These are phyloP conservation scores for Drosophila sp. DNA, from an alignment of 1,140 invertebrate genomes.

Conservation along the genomic window DNA sequence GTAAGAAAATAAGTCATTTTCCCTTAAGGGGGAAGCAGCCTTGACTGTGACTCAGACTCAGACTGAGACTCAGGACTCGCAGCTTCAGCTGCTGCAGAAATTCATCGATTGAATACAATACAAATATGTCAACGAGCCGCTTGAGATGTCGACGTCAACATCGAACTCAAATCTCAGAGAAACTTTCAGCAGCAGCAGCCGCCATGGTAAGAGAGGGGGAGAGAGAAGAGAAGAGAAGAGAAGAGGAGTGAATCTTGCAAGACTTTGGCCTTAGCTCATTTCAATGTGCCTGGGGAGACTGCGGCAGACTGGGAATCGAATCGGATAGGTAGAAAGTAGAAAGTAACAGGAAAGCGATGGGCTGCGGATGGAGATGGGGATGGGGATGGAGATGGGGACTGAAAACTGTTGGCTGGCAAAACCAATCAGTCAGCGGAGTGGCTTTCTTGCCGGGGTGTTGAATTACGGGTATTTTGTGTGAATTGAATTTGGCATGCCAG, in stretches of 20 bases:
- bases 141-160: conserved; percentile 75
- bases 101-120: conserved; percentile 83
- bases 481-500: conserved; percentile 78
- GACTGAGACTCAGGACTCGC: background rate
- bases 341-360: background rate
- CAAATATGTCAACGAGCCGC: conserved; percentile 83
- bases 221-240: background rate
- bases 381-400: too few relatives aligned
- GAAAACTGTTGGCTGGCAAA: conserved; percentile 45
- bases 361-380: too few relatives aligned
- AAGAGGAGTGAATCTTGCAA: conserved; percentile 3
- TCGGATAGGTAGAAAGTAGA: background rate
- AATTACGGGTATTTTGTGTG: conserved; percentile 82
- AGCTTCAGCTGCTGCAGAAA: conserved; percentile 55
- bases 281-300: conserved; percentile 71
- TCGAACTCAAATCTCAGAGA: conserved; percentile 59
- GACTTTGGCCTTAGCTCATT: conserved; percentile 74
- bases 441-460: conserved; percentile 75
- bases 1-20: conserved; percentile 83
- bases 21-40: conserved; percentile 67
- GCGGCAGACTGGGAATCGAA: background rate
- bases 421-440: conserved; percentile 77
- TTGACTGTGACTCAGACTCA: conserved; percentile 18
- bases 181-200: conserved; percentile 20
- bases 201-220: too few relatives aligned